phyloP scores from a whole-genome alignment of 2,888 invertebrate species.

The Sminthurinus aureus region DNA sequence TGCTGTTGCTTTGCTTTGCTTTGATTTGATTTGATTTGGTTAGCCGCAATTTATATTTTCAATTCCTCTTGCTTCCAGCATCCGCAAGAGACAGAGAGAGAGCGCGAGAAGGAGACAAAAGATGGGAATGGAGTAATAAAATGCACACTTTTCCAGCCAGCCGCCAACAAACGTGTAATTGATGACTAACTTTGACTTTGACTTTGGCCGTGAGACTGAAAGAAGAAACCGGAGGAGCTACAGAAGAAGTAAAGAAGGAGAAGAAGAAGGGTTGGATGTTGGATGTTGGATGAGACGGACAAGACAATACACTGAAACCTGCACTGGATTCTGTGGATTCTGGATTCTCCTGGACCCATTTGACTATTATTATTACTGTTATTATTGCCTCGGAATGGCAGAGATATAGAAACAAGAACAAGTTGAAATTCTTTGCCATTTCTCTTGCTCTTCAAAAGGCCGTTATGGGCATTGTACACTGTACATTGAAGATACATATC shows the following conservation, averaged over 20 bases:
- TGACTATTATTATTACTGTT: no score
- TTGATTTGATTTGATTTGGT: no score
- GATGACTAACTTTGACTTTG: constrained; percentile 24
- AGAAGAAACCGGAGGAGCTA: constrained; percentile 9
- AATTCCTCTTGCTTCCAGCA: background rate
- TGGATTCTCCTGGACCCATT: no score
- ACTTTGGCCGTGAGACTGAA: no score
- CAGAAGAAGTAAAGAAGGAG: constrained; percentile 2
- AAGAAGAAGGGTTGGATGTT: background rate
- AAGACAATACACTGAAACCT: background rate
- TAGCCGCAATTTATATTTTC: background rate
- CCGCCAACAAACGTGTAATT: constrained; percentile 39
- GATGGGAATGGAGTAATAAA: constrained; percentile 44
- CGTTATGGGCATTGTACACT: constrained; percentile 46
- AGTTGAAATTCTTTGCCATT: constrained; percentile 30
- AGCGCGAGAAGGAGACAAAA: constrained; percentile 9
- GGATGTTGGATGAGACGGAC: background rate
- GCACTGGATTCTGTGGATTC: no score
- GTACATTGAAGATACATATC: constrained; percentile 5
- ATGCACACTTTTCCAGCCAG: constrained; percentile 46
- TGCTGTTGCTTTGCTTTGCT: no score
- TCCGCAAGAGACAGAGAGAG: background rate
- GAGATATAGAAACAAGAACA: background rate
- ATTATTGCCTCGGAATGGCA: no score
- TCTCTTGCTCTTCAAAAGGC: constrained; percentile 38